Percentiles rank a stretch among this genome's conserved stretches.
Conservation (phyloP, 1,140 invertebrate genomes). For the Melanaphis sacchari region DNA sequence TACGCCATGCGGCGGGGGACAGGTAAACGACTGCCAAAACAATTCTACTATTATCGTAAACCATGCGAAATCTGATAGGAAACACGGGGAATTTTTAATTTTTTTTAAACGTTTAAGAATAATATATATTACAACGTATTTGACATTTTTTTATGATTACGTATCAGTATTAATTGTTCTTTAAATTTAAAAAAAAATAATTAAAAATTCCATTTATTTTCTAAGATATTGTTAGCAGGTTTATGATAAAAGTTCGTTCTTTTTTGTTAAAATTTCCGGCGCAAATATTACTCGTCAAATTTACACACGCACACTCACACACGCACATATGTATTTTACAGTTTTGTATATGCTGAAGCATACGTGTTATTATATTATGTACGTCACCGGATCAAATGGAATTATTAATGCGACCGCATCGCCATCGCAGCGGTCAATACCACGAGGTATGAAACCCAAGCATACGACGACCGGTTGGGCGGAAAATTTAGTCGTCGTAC, state of each 20-base stretch:
- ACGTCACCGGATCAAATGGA: not conserved
- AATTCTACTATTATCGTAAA: not conserved
- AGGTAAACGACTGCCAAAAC: not conserved
- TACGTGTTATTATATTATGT: not conserved
- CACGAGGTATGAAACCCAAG: not conserved
- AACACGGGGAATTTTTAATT: not conserved
- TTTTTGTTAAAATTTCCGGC: not conserved
- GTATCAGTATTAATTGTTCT: conserved; percentile 9
- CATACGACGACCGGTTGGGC: not conserved
- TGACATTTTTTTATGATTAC: not conserved
- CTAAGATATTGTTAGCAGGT: not conserved
- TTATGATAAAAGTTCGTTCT: not conserved
- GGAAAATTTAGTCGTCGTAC: not conserved
- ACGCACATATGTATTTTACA: not conserved
- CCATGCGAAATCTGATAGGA: not conserved
- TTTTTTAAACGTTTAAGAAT: not conserved
- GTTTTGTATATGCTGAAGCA: not conserved
- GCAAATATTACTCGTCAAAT: not conserved
- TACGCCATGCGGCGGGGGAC: not conserved
- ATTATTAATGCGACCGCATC: not conserved
- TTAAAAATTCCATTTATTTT: not conserved
- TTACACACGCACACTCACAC: not conserved
- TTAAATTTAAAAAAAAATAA: not conserved
- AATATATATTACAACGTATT: not conserved
- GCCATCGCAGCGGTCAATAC: conserved; percentile 18